These are phyloP conservation scores for Coluber constrictor DNA, from an alignment of 2,797 vertebrate genomes.

Conservation along the genomic window DNA sequence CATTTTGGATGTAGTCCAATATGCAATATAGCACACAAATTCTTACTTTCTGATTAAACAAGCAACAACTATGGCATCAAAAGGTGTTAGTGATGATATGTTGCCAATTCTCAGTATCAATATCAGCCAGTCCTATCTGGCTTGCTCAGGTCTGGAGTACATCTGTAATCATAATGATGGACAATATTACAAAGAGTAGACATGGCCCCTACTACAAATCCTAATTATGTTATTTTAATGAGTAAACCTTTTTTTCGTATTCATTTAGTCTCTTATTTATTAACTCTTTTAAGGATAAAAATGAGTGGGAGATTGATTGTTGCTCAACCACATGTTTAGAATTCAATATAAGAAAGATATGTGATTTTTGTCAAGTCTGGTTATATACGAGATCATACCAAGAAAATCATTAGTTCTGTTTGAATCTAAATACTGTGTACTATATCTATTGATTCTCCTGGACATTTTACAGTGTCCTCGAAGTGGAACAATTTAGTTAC, in stretches of 20 bases:
- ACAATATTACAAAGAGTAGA: neutral
- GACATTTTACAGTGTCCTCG: neutral
- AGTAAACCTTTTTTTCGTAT: neutral
- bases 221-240: neutral
- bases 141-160: neutral
- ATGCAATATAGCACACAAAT: neutral
- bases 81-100: neutral
- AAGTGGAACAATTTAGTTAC: neutral
- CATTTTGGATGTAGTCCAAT: neutral
- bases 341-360: neutral
- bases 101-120: neutral
- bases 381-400: neutral
- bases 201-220: neutral
- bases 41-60: neutral
- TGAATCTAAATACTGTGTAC: neutral
- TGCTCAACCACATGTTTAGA: neutral
- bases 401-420: neutral
- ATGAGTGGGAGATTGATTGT: neutral
- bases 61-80: neutral
- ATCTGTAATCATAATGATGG: neutral
- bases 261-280: neutral
- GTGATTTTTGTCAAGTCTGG: neutral
- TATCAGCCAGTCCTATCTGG: neutral
- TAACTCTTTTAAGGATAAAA: neutral
- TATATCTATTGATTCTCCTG: neutral